Evolutionary conservation across 1,140 invertebrate genomes (phyloP).

Genomic region (Trichoplusia ni): DNA sequence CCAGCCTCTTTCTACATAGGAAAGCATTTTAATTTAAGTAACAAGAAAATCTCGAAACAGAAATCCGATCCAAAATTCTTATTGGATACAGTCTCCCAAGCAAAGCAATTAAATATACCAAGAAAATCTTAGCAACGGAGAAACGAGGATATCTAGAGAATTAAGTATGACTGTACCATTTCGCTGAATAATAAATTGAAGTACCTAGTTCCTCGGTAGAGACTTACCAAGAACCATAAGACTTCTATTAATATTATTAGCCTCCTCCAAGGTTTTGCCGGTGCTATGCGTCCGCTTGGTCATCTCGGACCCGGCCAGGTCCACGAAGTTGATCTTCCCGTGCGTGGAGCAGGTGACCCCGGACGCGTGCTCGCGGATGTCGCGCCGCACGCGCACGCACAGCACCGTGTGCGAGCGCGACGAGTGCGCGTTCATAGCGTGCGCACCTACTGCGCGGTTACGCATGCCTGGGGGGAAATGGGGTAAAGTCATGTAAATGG

Average conservation of each 20-base stretch:
- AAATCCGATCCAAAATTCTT: too few relatives aligned
- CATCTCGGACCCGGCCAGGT: conserved; percentile 97
- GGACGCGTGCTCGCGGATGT: conserved; percentile 90
- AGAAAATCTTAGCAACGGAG: too few relatives aligned
- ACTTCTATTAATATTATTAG: conserved; percentile 98
- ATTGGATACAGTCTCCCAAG: too few relatives aligned
- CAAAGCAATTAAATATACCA: too few relatives aligned
- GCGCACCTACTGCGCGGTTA: conserved; percentile 92
- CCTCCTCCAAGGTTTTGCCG: conserved; percentile 94
- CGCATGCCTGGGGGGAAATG: conserved; percentile 85
- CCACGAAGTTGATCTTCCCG: conserved; percentile 97
- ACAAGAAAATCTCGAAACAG: too few relatives aligned
- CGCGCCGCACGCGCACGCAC: conserved; percentile 92
- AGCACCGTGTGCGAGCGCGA: conserved; percentile 97
- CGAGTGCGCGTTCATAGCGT: conserved; percentile 98
- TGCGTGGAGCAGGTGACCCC: conserved; percentile 92
- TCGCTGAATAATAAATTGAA: neutral
- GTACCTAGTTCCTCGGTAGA: neutral
- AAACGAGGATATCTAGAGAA: too few relatives aligned
- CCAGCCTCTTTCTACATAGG: too few relatives aligned
- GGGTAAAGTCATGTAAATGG: neutral
- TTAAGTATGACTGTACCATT: too few relatives aligned
- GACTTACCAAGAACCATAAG: conserved; percentile 94
- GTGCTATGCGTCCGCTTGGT: conserved; percentile 96
- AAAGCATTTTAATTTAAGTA: too few relatives aligned